phyloP scores from a whole-genome alignment of 2,113 vertebrate species.

The Pithys albifrons region DNA sequence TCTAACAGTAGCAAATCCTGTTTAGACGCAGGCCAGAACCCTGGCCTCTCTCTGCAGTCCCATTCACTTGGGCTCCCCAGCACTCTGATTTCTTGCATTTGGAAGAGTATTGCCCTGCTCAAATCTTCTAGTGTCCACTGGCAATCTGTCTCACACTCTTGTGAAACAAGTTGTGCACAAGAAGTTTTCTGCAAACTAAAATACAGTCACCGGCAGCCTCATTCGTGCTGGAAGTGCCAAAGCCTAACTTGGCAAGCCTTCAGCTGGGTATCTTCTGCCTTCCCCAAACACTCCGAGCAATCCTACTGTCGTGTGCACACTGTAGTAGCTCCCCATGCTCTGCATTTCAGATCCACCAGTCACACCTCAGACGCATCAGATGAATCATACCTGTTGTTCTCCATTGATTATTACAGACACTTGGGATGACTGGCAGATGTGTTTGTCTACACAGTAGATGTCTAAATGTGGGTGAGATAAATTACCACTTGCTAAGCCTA shows the following conservation, averaged over 20 bases:
- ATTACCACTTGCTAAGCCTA: background rate
- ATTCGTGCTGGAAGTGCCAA: background rate
- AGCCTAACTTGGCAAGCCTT: background rate
- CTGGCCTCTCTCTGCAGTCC: background rate
- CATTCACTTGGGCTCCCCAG: background rate
- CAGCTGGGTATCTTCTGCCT: background rate
- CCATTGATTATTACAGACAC: background rate
- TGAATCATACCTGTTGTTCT: background rate
- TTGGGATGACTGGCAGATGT: background rate
- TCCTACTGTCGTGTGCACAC: fast-evolving
- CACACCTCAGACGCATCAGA: background rate
- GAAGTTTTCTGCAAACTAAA: background rate
- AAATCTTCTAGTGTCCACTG: background rate
- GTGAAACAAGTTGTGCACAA: background rate
- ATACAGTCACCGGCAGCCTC: background rate
- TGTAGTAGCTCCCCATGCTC: background rate
- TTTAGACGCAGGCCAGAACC: background rate
- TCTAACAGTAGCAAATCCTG: background rate
- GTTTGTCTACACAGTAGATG: background rate
- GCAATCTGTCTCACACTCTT: background rate
- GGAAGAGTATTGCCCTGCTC: background rate
- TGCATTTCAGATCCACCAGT: background rate
- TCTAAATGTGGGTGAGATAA: background rate
- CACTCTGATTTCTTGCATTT: background rate
- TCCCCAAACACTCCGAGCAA: background rate